Evolutionary conservation across 2,888 invertebrate species (phyloP), one percentile per base, ranked within the genome.

Genomic region (Axea sp.): DNA sequence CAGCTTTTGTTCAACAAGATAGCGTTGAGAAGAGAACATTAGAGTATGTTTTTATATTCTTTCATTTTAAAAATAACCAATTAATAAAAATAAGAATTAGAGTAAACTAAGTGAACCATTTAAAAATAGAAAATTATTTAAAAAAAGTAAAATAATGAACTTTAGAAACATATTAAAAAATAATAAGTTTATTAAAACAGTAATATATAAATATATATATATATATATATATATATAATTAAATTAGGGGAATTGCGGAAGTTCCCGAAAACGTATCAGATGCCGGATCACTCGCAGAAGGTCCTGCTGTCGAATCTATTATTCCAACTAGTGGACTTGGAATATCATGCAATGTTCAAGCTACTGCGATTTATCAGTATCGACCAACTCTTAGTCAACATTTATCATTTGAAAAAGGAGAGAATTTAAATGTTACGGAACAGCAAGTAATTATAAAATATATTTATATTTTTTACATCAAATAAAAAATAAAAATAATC

Each of bases 181-280:
- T 19, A 19, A 19, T 19, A 19, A 4, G 1, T 35, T 3, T 35
- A 2, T 35, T 35, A 15, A 35, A 19, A 19, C 19, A n/a, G n/a
- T n/a, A n/a, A n/a, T n/a, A n/a, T n/a, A n/a, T n/a, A n/a, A n/a
- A n/a, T n/a, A n/a, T n/a, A n/a, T n/a, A n/a, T n/a, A n/a, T n/a
- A n/a, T 2, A 7, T 37, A 17, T 5, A 17, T 37, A 11, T 8
- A 17, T 8, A 37, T 8, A 11, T 37, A 3, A 37, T 19, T 37
- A 4, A 35, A 33, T 39, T n/a, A 94, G 91, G 79, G 94, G 92
- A 73, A 94, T 94, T 69, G 93, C 91, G 0, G 94, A 94, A 85
- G 92, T 94, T 1, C 93, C 92, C 31, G 92, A 92, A 86, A 90
- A 89, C 71, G 87, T 89, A 28, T 88, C 88, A 9, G 90, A 90